Evolutionary conservation across 2,797 vertebrate genomes (phyloP).

Genomic region (Chlorospingus semifuscus): DNA sequence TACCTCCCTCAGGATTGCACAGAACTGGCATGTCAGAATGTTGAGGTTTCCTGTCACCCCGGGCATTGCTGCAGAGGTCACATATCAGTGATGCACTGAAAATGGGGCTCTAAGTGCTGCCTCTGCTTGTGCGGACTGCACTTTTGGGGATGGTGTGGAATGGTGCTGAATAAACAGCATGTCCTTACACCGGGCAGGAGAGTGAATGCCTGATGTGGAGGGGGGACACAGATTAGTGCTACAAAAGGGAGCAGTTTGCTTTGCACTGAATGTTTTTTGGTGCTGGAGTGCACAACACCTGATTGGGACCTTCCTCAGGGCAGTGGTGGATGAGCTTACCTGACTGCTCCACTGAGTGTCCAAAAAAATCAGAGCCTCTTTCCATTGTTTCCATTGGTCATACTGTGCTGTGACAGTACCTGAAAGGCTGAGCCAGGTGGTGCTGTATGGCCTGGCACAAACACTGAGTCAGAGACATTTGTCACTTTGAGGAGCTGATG

Average conservation of each 20-base stretch:
- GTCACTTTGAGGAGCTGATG: background rate
- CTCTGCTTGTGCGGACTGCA: fast-evolving
- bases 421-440: background rate
- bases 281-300: background rate
- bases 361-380: background rate
- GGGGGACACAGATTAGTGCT: fast-evolving
- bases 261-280: background rate
- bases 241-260: background rate
- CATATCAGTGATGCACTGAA: background rate
- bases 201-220: background rate
- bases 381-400: background rate
- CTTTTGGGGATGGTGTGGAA: background rate
- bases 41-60: background rate
- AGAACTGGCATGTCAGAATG: background rate
- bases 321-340: background rate
- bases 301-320: background rate
- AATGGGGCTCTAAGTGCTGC: background rate
- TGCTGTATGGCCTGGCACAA: conserved; percentile 1
- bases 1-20: background rate
- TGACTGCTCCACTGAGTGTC: too few relatives aligned
- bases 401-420: background rate
- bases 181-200: background rate
- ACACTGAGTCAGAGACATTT: background rate
- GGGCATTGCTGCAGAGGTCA: background rate
- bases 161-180: background rate